Percentiles rank a stretch among this genome's conserved stretches.
Conservation (phyloP, 2,113 vertebrate species). For the Dendropsophus ebraccatus region DNA sequence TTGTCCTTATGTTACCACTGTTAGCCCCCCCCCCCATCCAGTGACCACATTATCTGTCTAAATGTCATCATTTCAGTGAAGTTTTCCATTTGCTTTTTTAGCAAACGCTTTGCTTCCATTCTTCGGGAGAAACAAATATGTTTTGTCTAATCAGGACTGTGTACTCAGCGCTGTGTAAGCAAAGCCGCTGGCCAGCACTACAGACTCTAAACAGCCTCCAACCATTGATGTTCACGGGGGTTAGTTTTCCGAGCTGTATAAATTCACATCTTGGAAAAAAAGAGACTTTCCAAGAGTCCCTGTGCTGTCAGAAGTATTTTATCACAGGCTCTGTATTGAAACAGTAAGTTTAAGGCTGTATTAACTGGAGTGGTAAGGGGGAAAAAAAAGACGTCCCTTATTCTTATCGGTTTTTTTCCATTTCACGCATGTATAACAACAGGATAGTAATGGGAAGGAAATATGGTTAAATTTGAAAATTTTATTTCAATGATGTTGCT, state of each 20-base stretch:
- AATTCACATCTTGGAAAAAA: slow-evolving; percentile 14
- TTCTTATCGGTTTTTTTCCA: no score
- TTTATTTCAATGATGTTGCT: no score
- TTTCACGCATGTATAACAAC: no score
- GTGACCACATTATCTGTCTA: not conserved
- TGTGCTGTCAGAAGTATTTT: slow-evolving; percentile 14
- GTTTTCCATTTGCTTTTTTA: slow-evolving; percentile 19
- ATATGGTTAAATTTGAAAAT: no score
- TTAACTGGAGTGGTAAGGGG: no score
- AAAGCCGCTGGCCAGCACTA: slow-evolving; percentile 17
- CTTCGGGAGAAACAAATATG: slow-evolving; percentile 30
- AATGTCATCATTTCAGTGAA: slow-evolving; percentile 1
- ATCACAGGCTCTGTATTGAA: not conserved
- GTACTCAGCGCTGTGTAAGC: slow-evolving; percentile 45
- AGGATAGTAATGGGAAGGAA: no score
- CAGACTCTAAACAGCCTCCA: slow-evolving; percentile 34
- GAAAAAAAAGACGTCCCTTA: no score
- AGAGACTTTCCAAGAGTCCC: slow-evolving; percentile 1
- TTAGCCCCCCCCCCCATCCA: not conserved
- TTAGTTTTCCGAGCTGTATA: slow-evolving; percentile 20
- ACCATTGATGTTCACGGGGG: slow-evolving; percentile 20
- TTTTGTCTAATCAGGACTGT: slow-evolving; percentile 41
- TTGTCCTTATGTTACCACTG: not conserved
- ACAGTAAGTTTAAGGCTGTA: not conserved
- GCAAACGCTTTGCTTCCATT: slow-evolving; percentile 35